A percentile compares a stretch with the other conserved stretches of the same genome.
phyloP scores from a whole-genome alignment of 2,888 invertebrate genomes.

The Euzophera pinguis region DNA sequence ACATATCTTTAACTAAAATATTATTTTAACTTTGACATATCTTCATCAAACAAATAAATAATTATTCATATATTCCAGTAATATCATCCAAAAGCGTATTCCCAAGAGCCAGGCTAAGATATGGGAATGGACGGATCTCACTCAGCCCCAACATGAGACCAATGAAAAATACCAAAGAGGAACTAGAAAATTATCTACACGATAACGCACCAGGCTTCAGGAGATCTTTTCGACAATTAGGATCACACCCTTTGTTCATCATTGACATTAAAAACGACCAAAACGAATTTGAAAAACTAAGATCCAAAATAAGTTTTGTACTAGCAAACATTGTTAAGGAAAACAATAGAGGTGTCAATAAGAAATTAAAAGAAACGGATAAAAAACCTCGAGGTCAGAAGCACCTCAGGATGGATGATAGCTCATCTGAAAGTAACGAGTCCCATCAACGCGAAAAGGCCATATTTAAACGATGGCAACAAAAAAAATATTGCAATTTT shows the following conservation, averaged over 20 bases:
- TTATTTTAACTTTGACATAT: too few relatives aligned
- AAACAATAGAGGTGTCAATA: not conserved
- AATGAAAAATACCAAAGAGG: not conserved
- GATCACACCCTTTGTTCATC: not conserved
- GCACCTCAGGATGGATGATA: not conserved
- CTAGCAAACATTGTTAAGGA: not conserved
- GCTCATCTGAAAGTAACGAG: not conserved
- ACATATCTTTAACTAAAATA: too few relatives aligned
- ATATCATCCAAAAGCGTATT: not conserved
- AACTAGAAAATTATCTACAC: not conserved
- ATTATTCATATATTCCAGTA: not conserved
- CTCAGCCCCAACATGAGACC: not conserved
- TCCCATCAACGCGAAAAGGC: not conserved
- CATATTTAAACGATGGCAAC: not conserved
- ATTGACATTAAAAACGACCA: not conserved
- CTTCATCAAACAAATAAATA: not conserved
- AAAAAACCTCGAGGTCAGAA: not conserved
- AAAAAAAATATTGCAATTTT: not conserved
- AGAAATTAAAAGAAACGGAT: not conserved
- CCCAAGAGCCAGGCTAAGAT: not conserved
- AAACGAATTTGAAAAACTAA: not conserved
- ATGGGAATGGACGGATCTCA: not conserved
- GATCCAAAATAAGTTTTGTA: not conserved
- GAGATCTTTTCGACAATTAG: not conserved
- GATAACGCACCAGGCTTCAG: not conserved